A percentile compares a stretch with the other conserved stretches of the same genome.
Conservation (phyloP, 2,888 invertebrate genomes). For the Eristalinus aeneus region DNA sequence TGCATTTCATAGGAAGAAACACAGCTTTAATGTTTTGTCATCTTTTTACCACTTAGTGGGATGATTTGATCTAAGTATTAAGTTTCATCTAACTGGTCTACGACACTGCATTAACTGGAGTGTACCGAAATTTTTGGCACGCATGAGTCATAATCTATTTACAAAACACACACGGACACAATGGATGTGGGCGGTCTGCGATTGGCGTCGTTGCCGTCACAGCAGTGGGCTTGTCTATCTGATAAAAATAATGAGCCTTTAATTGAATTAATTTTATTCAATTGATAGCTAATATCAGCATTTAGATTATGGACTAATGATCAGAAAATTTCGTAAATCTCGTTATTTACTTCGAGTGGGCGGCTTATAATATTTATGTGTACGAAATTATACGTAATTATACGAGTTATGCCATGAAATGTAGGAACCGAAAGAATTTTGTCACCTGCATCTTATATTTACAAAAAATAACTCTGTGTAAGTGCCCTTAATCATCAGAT, state of each 20-base stretch:
- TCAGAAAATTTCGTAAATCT: neutral
- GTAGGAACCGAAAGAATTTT: neutral
- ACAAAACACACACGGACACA: neutral
- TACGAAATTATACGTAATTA: neutral
- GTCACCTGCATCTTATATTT: too few relatives aligned
- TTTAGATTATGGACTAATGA: neutral
- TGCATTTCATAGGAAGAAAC: too few relatives aligned
- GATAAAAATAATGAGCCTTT: slow-evolving; percentile 22
- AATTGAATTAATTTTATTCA: slow-evolving; percentile 2
- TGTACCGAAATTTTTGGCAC: neutral
- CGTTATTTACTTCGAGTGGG: neutral
- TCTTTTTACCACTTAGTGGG: neutral
- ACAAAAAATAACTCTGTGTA: too few relatives aligned
- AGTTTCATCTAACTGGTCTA: neutral
- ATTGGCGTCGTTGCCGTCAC: neutral
- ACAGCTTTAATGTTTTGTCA: neutral
- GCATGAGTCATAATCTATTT: neutral
- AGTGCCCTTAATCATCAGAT: neutral
- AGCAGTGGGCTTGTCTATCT: neutral
- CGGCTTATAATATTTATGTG: neutral
- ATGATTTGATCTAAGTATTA: neutral
- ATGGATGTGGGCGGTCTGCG: neutral
- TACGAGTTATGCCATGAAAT: neutral
- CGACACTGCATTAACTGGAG: neutral
- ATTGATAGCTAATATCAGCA: neutral